Conservation (phyloP, 2,888 invertebrate genomes). For the Pimpla rufipes region DNA sequence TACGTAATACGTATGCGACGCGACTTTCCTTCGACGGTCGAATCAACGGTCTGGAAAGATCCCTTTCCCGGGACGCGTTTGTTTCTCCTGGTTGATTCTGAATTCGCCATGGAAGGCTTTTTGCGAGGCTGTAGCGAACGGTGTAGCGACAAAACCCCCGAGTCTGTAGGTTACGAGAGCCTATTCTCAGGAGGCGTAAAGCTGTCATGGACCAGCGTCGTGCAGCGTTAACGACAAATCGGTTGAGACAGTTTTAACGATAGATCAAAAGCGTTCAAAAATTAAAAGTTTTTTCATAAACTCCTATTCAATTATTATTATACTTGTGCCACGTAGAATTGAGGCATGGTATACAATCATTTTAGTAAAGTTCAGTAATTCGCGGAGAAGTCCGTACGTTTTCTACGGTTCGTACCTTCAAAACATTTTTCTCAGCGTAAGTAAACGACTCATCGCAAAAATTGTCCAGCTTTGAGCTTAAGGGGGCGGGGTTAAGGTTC, state of each 20-base stretch:
- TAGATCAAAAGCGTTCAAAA: no score
- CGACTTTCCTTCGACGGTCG: slow-evolving; percentile 18
- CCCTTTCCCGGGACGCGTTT: slow-evolving; percentile 17
- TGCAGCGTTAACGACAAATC: not conserved
- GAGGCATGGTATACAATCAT: no score
- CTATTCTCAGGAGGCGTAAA: not conserved
- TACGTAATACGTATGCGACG: slow-evolving; percentile 26
- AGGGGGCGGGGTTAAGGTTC: no score
- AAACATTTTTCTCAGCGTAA: no score
- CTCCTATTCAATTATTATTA: no score
- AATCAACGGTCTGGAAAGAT: slow-evolving; percentile 47
- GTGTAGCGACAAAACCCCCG: not conserved
- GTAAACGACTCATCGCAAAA: no score
- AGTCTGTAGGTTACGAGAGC: not conserved
- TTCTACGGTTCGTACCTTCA: no score
- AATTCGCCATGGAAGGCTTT: slow-evolving; percentile 24
- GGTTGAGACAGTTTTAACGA: not conserved
- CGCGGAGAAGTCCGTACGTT: no score
- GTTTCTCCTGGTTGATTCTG: slow-evolving; percentile 35
- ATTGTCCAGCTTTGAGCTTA: no score
- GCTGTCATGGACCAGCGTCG: not conserved
- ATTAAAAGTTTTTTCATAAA: no score
- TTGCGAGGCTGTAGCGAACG: slow-evolving; percentile 9
- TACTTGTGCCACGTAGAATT: no score
- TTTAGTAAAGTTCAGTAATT: no score